Base-by-base conservation (phyloP, 2,113 vertebrate genomes). In the Percina caprodes region DNA sequence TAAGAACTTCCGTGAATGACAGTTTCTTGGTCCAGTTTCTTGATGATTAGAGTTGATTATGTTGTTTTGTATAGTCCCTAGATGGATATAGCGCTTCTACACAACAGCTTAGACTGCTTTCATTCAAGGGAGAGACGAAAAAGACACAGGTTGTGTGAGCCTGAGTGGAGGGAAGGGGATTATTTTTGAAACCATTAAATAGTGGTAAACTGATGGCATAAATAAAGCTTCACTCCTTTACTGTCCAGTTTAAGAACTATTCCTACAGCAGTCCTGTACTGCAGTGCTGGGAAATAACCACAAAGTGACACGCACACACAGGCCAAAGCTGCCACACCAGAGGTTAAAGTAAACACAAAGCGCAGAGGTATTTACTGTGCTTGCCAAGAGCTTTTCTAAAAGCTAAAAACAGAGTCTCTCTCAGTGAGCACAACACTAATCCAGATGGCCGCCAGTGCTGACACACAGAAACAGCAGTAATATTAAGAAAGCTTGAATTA, bases 311-410 rank as follows among this genome's bases (percentile, higher is more conserved):
- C 4, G 24, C 77, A 80, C 62, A 85, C 69, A 79, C 51, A 35
- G 42, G 45, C 74, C 35, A 58, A 67, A 26, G 65, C 49, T 46
- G 58, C 74, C 54, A 73, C 75, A 75, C 13, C 33, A 52, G 77
- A 71, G 79, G 81, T 85, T 80, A 71, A 85, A 89, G 63, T 55
- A 26, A 84, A 88, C 75, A 73, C 72, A 59, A 74, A 88, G 73
- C 12, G 13, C 74, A 55, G 70, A 89, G 79, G 82, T 81, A 87
- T 91, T 89, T 51, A 54, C 59, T 45, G 56, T 63, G 82, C 39
- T 69, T 92, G 89, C 88, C 82, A 91, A 83, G 56, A 86, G 65
- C 54, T 72, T 46, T 60, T 84, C 69, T 69, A 51, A 81, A 72
- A 79, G 74, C 69, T 73, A 85, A 79, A 87, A 86, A 78, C 77